Percentiles rank a stretch among this genome's conserved stretches.
These are phyloP conservation scores for Sebastolobus alascanus DNA, from an alignment of 2,797 vertebrate species.

Conservation along the genomic window DNA sequence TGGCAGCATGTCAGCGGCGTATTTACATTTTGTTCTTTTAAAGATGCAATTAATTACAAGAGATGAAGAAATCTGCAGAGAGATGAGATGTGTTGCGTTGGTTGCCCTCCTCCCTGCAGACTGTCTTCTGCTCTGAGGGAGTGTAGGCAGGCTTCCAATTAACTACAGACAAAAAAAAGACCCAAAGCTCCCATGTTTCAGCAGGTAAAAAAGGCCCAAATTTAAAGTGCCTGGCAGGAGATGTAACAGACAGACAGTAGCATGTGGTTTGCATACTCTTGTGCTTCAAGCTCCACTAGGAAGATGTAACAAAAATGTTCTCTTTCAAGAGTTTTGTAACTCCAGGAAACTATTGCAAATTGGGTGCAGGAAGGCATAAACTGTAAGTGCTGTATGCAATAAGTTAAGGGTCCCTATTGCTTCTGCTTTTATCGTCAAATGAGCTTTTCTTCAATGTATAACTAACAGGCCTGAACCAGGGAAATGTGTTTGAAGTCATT, in stretches of 20 bases:
- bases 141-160: constrained; percentile 76
- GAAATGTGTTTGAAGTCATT: constrained; percentile 28
- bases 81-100: constrained; percentile 58
- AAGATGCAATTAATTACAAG: constrained; percentile 81
- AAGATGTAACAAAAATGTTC: constrained; percentile 63
- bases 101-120: constrained; percentile 69
- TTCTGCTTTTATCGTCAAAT: constrained; percentile 30
- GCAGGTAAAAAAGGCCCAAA: constrained; percentile 69
- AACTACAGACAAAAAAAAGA: constrained; percentile 73
- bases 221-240: constrained; percentile 69
- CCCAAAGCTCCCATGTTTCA: constrained; percentile 57
- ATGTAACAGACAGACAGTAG: constrained; percentile 52
- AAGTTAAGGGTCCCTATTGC: constrained; percentile 13
- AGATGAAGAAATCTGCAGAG: constrained; percentile 76
- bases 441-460: constrained; percentile 26
- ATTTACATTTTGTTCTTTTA: constrained; percentile 83
- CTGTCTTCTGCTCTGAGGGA: constrained; percentile 64
- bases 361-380: constrained; percentile 42
- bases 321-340: constrained; percentile 71
- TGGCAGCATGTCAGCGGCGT: constrained; percentile 74
- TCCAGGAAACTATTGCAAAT: constrained; percentile 70
- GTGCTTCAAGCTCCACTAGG: constrained; percentile 57
- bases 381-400: constrained; percentile 24
- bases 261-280: constrained; percentile 48
- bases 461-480: constrained; percentile 14